Percentiles rank a stretch among this genome's conserved stretches.
Conservation (phyloP, 2,797 vertebrate genomes). For the Ctenopoma multispine region DNA sequence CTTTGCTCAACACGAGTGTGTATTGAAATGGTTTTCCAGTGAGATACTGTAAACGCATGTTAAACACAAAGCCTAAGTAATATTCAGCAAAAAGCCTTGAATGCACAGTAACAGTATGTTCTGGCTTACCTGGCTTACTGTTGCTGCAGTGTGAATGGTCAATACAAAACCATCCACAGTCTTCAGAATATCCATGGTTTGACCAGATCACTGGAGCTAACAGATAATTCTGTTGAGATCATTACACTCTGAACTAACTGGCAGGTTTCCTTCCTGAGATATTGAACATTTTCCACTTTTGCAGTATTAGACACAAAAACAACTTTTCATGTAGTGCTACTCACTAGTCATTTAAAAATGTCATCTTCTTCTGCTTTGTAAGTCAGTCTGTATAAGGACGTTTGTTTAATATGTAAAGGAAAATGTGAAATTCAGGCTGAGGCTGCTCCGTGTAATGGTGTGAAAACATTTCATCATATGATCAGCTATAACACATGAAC, state of each 20-base stretch:
- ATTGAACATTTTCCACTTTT: too few species aligned
- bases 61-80: not conserved
- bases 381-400: not conserved
- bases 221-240: not conserved
- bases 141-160: not conserved
- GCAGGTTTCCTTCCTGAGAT: too few species aligned
- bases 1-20: too few species aligned
- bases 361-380: not conserved
- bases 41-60: too few species aligned
- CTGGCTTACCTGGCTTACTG: not conserved
- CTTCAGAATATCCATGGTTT: not conserved
- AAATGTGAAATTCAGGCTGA: not conserved
- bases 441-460: not conserved
- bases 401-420: not conserved
- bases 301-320: too few species aligned
- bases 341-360: constrained; percentile 5
- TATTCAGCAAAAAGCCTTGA: not conserved
- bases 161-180: not conserved
- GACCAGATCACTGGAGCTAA: not conserved
- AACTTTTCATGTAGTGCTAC: too few species aligned
- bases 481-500: too few species aligned
- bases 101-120: not conserved
- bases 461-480: not conserved
- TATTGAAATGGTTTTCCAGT: too few species aligned
- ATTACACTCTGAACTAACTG: too few species aligned